Base-by-base conservation (phyloP, 2,888 invertebrate species). In the Acanthosepion pharaonis region DNA sequence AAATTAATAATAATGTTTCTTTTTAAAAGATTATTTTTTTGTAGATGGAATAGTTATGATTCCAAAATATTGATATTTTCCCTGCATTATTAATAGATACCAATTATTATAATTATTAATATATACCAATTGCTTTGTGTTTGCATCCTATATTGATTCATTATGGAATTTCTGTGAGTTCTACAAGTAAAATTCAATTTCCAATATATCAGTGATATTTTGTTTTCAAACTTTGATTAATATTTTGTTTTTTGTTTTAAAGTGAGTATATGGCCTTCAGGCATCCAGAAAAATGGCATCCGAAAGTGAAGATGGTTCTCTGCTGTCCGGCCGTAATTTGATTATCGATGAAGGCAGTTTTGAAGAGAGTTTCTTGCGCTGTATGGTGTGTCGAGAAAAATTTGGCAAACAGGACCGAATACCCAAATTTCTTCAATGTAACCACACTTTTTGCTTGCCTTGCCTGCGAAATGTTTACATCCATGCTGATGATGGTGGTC, bases 391-490 rank as follows among this genome's bases (percentile, higher is more conserved):
- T 95, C 96, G 96, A 25, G 97, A 97, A 92, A 96, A 95, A 92
- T 97, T 95, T 95, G 96, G 96, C 95, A 96, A 96, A 94, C 94
- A 94, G 0, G 96, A 96, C 25, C 95, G 96, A 28, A 95, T 96
- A 6, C 96, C 97, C 2, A 97, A 97, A 94, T 96, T 96, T 25
- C 95, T 97, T 78, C 97, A 96, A 2, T 97, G 97, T 94, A 97
- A 97, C 95, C 97, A 97, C 94, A 96, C 96, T 4, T 97, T 96
- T 95, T 97, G 97, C 94, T 95, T 96, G 49, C 96, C 96, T 0
- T 97, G 97, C 94, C 95, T 97, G 49, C 28, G 33, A 28, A 93
- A 93, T 28, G 49, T 93, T 33, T 53, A 53, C 23, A 93, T 53
- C 18, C 93, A 93, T 93, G 28, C 51, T 49, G 53, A 93, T 93